Evolutionary conservation across 1,140 invertebrate species (phyloP).

Genomic region (Helicorthomorpha holstii): DNA sequence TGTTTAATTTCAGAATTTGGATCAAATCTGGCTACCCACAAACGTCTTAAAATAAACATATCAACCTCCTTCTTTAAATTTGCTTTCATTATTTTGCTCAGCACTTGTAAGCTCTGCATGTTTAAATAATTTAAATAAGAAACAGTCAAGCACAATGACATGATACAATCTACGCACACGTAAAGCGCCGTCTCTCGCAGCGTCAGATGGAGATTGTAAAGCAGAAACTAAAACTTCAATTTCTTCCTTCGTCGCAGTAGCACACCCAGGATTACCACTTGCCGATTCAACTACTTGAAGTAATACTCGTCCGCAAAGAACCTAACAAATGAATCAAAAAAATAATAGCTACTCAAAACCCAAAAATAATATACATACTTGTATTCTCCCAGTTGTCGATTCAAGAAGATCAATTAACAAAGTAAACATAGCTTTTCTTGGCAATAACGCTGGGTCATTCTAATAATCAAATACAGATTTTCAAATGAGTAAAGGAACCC

Average conservation of each 20-base stretch:
- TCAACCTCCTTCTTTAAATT: too few species aligned
- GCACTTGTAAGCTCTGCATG: too few species aligned
- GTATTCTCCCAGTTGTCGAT: background rate
- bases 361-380: background rate
- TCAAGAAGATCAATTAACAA: conserved; percentile 48
- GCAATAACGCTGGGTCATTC: conserved; percentile 52
- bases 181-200: background rate
- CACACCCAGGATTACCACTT: background rate
- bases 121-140: too few species aligned
- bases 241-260: background rate
- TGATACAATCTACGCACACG: background rate
- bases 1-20: conserved; percentile 14
- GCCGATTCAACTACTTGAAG: background rate
- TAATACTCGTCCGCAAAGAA: background rate
- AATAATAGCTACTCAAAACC: too few species aligned
- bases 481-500: background rate
- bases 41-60: conserved; percentile 47
- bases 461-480: too few species aligned
- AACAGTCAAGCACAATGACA: too few species aligned
- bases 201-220: background rate
- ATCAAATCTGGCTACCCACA: conserved; percentile 65
- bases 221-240: background rate
- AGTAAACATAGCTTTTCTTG: conserved; percentile 59
- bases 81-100: too few species aligned
- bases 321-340: too few species aligned